Evolutionary conservation across 2,888 invertebrate species (phyloP).

Genomic region (Drosophila fungiperda): DNA sequence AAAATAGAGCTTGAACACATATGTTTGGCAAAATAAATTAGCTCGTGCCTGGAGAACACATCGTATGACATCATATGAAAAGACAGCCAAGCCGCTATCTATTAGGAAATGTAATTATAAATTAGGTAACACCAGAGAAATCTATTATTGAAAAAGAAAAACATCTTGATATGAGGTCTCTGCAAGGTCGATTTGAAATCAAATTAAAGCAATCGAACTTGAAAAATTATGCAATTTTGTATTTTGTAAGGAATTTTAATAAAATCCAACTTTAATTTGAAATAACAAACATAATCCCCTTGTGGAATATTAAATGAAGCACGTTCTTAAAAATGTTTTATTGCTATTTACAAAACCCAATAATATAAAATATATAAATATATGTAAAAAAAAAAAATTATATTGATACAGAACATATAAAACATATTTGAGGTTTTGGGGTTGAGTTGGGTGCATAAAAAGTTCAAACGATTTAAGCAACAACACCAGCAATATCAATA

Average conservation of each 20-base stretch:
- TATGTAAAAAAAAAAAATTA: slow-evolving; percentile 13
- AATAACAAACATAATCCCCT: slow-evolving; percentile 3
- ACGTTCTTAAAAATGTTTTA: slow-evolving; percentile 19
- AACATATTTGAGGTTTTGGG: not conserved
- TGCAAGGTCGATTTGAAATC: slow-evolving; percentile 20
- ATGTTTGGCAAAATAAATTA: slow-evolving; percentile 5
- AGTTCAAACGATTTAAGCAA: slow-evolving; percentile 45
- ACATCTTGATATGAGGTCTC: not conserved
- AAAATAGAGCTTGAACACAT: not conserved
- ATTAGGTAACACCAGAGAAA: slow-evolving; percentile 5
- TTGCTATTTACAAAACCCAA: slow-evolving; percentile 5
- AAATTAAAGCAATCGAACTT: slow-evolving; percentile 1
- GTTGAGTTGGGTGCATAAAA: slow-evolving; percentile 37
- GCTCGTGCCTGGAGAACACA: slow-evolving; percentile 1
- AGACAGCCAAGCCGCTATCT: not conserved
- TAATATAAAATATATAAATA: slow-evolving; percentile 19
- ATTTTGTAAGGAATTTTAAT: slow-evolving; percentile 4
- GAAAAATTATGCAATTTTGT: not conserved
- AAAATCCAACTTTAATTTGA: not conserved
- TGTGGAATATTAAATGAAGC: slow-evolving; percentile 8
- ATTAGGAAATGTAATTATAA: slow-evolving; percentile 36
- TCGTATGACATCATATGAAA: slow-evolving; percentile 33
- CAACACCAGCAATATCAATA: slow-evolving; percentile 10
- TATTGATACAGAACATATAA: not conserved
- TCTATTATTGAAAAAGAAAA: not conserved